Evolutionary conservation across 2,797 vertebrate genomes (phyloP), one percentile per base, ranked within the genome.

Genomic region (Lates japonicus): DNA sequence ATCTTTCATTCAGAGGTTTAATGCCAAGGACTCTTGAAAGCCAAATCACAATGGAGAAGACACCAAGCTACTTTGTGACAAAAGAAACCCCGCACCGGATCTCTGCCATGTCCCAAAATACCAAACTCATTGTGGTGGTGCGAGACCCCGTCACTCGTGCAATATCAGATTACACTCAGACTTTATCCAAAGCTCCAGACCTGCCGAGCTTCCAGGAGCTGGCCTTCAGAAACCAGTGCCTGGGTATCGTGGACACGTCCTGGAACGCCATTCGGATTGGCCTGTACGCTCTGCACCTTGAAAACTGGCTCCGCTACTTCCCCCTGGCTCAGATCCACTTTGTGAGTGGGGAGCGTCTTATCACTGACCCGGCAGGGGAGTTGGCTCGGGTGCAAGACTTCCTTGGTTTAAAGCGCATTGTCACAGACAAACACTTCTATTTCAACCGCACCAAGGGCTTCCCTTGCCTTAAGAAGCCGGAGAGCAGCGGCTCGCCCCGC

Each of bases 381-480:
- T 93, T 99, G 96, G 97, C 95, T 31, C 95, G 97, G 4, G 94
- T 99, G 69, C 98, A 99, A 91, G 98, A 99, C 93, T 99, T 99
- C 93, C 95, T 99, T 59, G 97, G 98, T 71, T 91, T 99, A 59
- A 96, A 96, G 70, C 94, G 97, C 70, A 95, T 98, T n/a, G 96
- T 99, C 88, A 98, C 97, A 0, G 97, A 97, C 93, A 97, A 97
- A 89, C 97, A 99, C 92, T 99, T 99, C 92, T 99, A 97, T 80
- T 99, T 99, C 94, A 99, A 99, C 93, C 97, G 98, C 91, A 99
- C 98, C 1, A 99, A 99, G 91, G 98, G 98, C 52, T 99, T 99
- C 90, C 98, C 98, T 7, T 99, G 98, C 93, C 94, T 99, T 83
- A 97, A 97, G 80, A 97, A 97, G 89, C 95, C 96, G 0, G 96